Conservation (phyloP, 2,888 invertebrate genomes). For the Cryptosula pallasiana region DNA sequence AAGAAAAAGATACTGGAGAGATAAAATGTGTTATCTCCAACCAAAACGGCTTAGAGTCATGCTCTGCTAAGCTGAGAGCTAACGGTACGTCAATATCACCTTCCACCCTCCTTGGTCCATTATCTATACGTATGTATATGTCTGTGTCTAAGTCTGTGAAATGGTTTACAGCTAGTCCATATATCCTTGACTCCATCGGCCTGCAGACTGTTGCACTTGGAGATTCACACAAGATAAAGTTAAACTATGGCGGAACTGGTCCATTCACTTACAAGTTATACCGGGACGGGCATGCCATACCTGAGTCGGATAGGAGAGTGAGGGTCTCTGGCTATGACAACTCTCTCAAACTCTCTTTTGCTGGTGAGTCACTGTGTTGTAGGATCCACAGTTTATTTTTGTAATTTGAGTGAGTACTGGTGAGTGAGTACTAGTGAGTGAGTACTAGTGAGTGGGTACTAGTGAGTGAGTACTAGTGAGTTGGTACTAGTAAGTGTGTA, state of each 20-base stretch:
- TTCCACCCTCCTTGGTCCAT: too few species aligned
- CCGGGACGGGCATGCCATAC: constrained; percentile 72
- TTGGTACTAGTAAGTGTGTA: too few species aligned
- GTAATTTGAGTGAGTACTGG: too few species aligned
- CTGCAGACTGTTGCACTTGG: constrained; percentile 85
- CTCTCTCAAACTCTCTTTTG: constrained; percentile 90
- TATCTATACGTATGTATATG: too few species aligned
- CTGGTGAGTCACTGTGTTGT: too few species aligned
- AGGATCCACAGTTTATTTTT: too few species aligned
- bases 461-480: too few species aligned
- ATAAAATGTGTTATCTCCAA: constrained; percentile 95
- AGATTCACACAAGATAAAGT: constrained; percentile 95
- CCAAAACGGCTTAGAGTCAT: constrained; percentile 81
- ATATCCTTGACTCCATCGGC: constrained; percentile 82
- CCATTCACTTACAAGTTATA: constrained; percentile 85
- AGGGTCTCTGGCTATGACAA: constrained; percentile 73
- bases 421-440: too few species aligned
- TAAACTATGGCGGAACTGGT: constrained; percentile 92
- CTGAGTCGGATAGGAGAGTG: constrained; percentile 59
- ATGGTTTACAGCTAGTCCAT: too few species aligned
- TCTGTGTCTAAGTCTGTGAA: too few species aligned
- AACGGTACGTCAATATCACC: constrained; percentile 72
- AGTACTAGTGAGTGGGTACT: too few species aligned
- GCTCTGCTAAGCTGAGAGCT: constrained; percentile 81
- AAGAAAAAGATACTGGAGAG: constrained; percentile 87